A percentile compares a stretch with the other conserved stretches of the same genome.
Evolutionary conservation across 1,140 invertebrate species (phyloP).

Genomic region (Procambarus virginalis): DNA sequence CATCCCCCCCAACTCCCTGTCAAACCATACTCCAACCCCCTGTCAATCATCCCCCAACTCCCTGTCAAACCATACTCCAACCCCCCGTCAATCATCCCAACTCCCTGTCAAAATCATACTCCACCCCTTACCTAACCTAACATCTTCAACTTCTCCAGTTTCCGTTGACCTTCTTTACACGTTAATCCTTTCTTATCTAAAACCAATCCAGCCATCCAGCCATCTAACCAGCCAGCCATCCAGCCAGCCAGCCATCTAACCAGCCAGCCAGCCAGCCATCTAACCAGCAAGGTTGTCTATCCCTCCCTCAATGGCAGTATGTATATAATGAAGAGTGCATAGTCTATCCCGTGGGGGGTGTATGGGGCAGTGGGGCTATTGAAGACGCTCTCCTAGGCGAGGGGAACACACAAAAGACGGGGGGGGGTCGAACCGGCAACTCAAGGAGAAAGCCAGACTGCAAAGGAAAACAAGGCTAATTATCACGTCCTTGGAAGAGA

Average conservation of each 20-base stretch:
- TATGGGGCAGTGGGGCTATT: constrained; percentile 31
- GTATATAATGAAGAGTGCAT: constrained; percentile 51
- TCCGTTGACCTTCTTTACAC: no score
- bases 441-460: constrained; percentile 36
- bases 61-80: no score
- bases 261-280: no score
- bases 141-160: no score
- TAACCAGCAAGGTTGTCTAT: neutral
- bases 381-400: neutral
- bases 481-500: constrained; percentile 57
- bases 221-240: no score
- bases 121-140: no score
- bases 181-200: no score
- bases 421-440: neutral
- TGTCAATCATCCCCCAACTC: no score
- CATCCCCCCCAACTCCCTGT: no score
- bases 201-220: no score
- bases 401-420: neutral
- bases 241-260: no score
- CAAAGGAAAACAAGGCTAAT: constrained; percentile 61
- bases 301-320: constrained; percentile 44
- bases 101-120: neutral
- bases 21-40: no score
- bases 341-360: constrained; percentile 34
- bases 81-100: neutral